Conservation (phyloP, 2,888 invertebrate species). For the Blastobasis lacticolella region DNA sequence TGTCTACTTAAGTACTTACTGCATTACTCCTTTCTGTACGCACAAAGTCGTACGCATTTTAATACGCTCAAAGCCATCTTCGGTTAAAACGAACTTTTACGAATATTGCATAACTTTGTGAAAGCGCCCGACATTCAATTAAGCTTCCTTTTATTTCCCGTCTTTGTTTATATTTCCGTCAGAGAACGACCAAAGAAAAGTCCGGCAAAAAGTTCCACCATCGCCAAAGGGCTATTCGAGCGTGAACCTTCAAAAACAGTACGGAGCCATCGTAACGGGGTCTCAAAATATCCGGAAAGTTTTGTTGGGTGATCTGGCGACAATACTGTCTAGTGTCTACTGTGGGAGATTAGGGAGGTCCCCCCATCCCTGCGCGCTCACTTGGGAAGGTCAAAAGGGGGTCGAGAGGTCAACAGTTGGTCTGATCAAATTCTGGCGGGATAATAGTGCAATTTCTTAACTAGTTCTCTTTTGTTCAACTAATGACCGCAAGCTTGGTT, state of each 20-base stretch:
- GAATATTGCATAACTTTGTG: slow-evolving; percentile 23
- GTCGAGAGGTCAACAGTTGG: no score
- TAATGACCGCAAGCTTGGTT: slow-evolving; percentile 33
- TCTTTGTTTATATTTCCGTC: slow-evolving; percentile 50
- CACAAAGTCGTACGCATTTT: no score
- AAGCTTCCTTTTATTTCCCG: slow-evolving; percentile 43
- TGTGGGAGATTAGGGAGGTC: slow-evolving; percentile 2
- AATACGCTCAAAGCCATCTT: no score
- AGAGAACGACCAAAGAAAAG: slow-evolving; percentile 34
- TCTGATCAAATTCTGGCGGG: neutral
- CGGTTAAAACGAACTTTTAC: neutral
- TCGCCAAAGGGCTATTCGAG: slow-evolving; percentile 38
- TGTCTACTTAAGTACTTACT: no score
- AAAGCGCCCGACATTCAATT: slow-evolving; percentile 40
- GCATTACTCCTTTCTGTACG: no score
- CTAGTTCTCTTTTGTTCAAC: slow-evolving; percentile 24
- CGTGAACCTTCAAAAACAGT: slow-evolving; percentile 41
- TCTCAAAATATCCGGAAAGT: slow-evolving; percentile 28
- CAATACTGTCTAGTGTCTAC: neutral
- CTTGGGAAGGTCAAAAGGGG: no score
- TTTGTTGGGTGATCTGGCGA: slow-evolving; percentile 7
- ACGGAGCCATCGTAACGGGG: slow-evolving; percentile 14
- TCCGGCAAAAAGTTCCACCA: slow-evolving; percentile 36
- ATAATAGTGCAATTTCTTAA: slow-evolving; percentile 23
- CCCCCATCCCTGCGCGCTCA: neutral